Conservation (phyloP, 2,113 vertebrate species). For the Quiscalus mexicanus region DNA sequence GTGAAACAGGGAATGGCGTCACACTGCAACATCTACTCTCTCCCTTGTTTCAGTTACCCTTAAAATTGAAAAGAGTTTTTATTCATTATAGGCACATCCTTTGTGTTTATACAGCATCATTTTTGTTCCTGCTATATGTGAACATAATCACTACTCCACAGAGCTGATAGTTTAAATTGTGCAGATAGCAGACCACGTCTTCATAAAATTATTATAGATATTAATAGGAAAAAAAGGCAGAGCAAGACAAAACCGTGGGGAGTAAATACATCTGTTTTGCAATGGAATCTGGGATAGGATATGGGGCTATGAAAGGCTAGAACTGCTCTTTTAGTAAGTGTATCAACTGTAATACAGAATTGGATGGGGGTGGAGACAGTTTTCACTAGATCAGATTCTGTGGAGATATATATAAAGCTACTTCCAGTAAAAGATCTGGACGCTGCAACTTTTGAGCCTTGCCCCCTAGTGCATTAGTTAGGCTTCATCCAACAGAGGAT, state of each 20-base stretch:
- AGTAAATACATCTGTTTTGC: neutral
- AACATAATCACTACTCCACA: neutral
- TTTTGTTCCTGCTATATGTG: neutral
- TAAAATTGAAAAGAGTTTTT: neutral
- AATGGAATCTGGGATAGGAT: neutral
- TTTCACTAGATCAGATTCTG: neutral
- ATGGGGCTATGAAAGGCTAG: neutral
- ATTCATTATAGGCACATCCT: neutral
- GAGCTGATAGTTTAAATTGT: constrained; percentile 2
- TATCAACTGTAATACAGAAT: neutral
- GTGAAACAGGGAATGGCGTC: too few relatives aligned
- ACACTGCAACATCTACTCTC: too few relatives aligned
- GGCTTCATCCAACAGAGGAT: neutral
- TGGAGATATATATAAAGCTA: neutral
- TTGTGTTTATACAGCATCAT: neutral
- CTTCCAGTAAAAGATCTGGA: neutral
- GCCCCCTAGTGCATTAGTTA: neutral
- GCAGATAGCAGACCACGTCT: neutral
- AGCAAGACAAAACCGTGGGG: neutral
- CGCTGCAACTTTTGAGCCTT: neutral
- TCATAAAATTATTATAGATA: constrained; percentile 9
- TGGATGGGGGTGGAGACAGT: neutral
- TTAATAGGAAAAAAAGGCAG: neutral
- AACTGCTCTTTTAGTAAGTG: neutral
- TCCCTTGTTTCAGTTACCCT: neutral